Evolutionary conservation across 2,797 vertebrate species (phyloP).

Genomic region (Crypturellus tataupa): DNA sequence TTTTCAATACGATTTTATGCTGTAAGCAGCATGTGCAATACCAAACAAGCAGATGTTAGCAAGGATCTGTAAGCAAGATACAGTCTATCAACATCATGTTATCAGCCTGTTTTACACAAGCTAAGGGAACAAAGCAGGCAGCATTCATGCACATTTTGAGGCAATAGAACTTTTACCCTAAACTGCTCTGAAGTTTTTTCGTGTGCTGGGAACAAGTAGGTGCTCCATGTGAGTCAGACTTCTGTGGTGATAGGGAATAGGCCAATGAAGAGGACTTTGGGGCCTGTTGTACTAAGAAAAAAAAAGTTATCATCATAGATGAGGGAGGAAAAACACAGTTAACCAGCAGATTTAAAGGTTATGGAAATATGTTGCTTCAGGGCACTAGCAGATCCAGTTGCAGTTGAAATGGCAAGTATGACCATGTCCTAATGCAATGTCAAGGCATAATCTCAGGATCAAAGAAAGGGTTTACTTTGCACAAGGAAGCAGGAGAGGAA

Average conservation of each 20-base stretch:
- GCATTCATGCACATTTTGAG: neutral
- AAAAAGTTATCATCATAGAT: neutral
- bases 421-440: neutral
- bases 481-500: neutral
- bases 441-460: neutral
- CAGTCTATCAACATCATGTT: neutral
- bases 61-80: neutral
- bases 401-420: neutral
- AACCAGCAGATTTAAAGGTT: neutral
- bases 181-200: conserved; percentile 22
- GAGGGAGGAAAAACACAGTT: neutral
- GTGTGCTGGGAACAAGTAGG: neutral
- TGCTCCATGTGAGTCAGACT: conserved; percentile 9
- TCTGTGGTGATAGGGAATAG: neutral
- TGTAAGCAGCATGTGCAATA: conserved; percentile 43
- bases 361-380: neutral
- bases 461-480: neutral
- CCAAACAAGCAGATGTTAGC: conserved; percentile 57
- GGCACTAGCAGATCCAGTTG: neutral
- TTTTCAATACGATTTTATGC: conserved; percentile 37
- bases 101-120: neutral
- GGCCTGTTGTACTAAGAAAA: neutral
- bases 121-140: conserved; percentile 8
- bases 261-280: neutral
- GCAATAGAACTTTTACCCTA: conserved; percentile 22